These are phyloP conservation scores for Cavia porcellus DNA, from an alignment of 2,113 vertebrate genomes.

Conservation along the genomic window DNA sequence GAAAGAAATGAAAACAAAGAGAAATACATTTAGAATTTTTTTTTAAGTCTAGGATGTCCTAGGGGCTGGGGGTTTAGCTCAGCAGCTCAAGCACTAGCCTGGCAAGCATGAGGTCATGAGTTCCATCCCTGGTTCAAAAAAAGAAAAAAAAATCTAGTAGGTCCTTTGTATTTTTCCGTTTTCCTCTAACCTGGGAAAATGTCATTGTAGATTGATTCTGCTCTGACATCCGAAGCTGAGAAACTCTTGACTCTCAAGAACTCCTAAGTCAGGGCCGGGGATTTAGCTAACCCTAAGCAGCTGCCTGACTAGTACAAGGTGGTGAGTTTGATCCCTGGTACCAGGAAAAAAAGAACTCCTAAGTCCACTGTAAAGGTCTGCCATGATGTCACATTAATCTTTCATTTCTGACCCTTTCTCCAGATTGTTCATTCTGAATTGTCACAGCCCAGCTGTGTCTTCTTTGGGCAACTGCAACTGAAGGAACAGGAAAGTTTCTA, in stretches of 20 bases:
- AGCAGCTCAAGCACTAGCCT: too few species aligned
- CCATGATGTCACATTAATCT: neutral
- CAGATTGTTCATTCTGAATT: neutral
- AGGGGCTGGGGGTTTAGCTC: too few species aligned
- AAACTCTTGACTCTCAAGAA: neutral
- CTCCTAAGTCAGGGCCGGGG: too few species aligned
- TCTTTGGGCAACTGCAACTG: neutral
- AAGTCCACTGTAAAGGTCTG: neutral
- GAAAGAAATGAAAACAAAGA: neutral
- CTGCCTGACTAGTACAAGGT: too few species aligned
- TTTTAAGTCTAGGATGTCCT: too few species aligned
- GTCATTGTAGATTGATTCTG: neutral
- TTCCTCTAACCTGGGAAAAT: neutral
- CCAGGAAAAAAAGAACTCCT: too few species aligned
- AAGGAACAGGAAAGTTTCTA: neutral
- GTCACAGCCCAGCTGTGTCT: neutral
- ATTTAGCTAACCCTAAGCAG: too few species aligned
- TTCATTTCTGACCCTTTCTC: neutral
- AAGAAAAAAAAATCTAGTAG: neutral
- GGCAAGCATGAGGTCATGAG: too few species aligned
- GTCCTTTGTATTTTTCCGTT: neutral
- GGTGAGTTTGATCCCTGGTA: too few species aligned
- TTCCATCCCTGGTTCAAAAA: too few species aligned
- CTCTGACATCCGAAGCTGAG: neutral
- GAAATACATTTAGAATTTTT: neutral